Conservation (phyloP, 2,888 invertebrate genomes). For the Gortyna flavago region DNA sequence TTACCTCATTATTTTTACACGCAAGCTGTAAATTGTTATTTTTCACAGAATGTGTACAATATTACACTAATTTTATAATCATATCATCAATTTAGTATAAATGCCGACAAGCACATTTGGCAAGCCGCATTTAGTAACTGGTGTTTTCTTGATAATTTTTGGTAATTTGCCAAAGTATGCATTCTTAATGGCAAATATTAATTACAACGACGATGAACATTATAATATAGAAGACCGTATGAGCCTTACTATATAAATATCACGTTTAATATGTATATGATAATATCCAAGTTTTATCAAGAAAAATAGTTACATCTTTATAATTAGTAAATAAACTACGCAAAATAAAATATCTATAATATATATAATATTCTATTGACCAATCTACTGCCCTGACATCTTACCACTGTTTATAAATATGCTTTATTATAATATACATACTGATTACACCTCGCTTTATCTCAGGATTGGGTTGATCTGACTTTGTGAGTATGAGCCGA, state of each 20-base stretch:
- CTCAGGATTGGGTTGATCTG: neutral
- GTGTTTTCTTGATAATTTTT: conserved; percentile 56
- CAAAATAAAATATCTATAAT: conserved; percentile 59
- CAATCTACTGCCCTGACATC: conserved; percentile 65
- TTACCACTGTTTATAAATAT: conserved; percentile 52
- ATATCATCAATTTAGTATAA: conserved; percentile 45
- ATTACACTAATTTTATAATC: conserved; percentile 46
- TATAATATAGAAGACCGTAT: conserved; percentile 39
- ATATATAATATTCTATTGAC: conserved; percentile 49
- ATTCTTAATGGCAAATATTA: conserved; percentile 44
- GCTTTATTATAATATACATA: conserved; percentile 20
- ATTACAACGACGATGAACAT: conserved; percentile 27
- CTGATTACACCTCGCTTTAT: conserved; percentile 23
- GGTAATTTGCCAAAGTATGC: conserved; percentile 51
- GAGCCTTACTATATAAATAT: conserved; percentile 23
- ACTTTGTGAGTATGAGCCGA: neutral
- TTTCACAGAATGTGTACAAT: conserved; percentile 36
- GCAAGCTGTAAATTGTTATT: conserved; percentile 39
- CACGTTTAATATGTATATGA: conserved; percentile 31
- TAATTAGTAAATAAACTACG: conserved; percentile 52
- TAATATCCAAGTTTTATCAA: conserved; percentile 57
- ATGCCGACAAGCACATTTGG: conserved; percentile 38
- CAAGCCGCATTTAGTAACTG: conserved; percentile 43
- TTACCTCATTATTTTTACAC: conserved; percentile 39
- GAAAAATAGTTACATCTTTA: conserved; percentile 59